Conservation (phyloP, 1,140 invertebrate species). For the Hyposmocoma kahamanoa region DNA sequence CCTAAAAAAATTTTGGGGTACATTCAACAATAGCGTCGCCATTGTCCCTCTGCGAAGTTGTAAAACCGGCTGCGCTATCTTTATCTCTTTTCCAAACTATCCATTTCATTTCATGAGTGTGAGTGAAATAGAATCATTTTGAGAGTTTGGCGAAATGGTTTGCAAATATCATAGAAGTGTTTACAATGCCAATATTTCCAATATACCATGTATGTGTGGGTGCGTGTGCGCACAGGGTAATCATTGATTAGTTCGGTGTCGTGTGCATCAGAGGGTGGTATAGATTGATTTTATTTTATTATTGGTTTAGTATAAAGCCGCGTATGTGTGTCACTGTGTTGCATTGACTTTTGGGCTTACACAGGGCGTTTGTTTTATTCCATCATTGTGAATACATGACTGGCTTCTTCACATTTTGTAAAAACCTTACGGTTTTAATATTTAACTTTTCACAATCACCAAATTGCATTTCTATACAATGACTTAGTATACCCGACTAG, state of each 20-base stretch:
- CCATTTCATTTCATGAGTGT: slow-evolving; percentile 13
- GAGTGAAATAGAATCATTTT: slow-evolving; percentile 41
- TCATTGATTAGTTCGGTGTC: slow-evolving; percentile 54
- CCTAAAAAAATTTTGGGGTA: slow-evolving; percentile 71
- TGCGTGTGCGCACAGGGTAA: slow-evolving; percentile 34
- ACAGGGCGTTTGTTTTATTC: slow-evolving; percentile 32
- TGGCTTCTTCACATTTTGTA: background rate
- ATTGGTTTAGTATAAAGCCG: slow-evolving; percentile 71
- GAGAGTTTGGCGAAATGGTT: slow-evolving; percentile 42
- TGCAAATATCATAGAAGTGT: slow-evolving; percentile 66
- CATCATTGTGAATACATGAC: background rate
- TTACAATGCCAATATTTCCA: slow-evolving; percentile 67
- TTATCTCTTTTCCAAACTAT: slow-evolving; percentile 21
- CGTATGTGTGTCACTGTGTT: slow-evolving; percentile 71
- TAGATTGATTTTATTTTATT: slow-evolving; percentile 73
- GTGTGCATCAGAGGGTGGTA: slow-evolving; percentile 64
- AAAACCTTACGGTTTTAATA: too few species aligned
- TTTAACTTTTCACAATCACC: too few species aligned
- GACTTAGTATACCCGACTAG: too few species aligned
- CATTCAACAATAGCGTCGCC: slow-evolving; percentile 63
- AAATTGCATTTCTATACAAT: too few species aligned
- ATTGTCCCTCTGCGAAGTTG: slow-evolving; percentile 65
- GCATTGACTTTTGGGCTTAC: slow-evolving; percentile 45
- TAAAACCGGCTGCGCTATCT: slow-evolving; percentile 51
- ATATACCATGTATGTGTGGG: slow-evolving; percentile 44